phyloP scores from a whole-genome alignment of 1,140 invertebrate genomes.

The Drosophila busckii region DNA sequence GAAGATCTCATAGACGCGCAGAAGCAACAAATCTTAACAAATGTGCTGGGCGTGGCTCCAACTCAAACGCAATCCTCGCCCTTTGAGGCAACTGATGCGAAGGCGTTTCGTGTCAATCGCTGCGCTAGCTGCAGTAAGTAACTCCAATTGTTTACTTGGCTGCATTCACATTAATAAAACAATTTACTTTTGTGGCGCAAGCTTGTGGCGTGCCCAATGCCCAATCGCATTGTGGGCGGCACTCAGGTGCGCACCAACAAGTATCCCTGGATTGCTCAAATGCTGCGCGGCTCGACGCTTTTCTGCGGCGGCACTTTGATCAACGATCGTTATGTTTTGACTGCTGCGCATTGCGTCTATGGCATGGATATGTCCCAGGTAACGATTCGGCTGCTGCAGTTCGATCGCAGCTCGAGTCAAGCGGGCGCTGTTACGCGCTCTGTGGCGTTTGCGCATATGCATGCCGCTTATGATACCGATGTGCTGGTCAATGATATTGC shows the following conservation, averaged over 20 bases:
- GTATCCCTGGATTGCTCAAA: constrained; percentile 75
- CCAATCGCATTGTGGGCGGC: constrained; percentile 76
- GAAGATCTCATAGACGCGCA: constrained; percentile 71
- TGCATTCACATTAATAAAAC: not conserved
- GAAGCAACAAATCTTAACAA: constrained; percentile 72
- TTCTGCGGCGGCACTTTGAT: constrained; percentile 75
- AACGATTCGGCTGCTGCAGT: constrained; percentile 85
- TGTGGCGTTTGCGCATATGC: constrained; percentile 44
- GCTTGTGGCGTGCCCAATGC: constrained; percentile 72
- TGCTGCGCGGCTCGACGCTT: constrained; percentile 47
- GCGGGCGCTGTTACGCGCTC: constrained; percentile 50
- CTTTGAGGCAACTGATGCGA: constrained; percentile 47
- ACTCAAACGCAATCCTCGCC: constrained; percentile 13
- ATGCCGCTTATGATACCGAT: constrained; percentile 54
- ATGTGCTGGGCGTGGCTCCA: constrained; percentile 44
- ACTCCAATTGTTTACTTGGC: too few species aligned
- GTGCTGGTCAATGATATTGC: constrained; percentile 90
- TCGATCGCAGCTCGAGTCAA: constrained; percentile 82
- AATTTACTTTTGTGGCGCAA: constrained; percentile 23
- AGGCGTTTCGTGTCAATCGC: constrained; percentile 62
- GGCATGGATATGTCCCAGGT: constrained; percentile 83
- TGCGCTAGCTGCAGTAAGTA: constrained; percentile 74
- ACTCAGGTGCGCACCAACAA: constrained; percentile 65
- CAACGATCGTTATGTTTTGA: constrained; percentile 80
- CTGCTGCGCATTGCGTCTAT: constrained; percentile 80